Base-by-base conservation (phyloP, 2,113 vertebrate species). In the Ptilonorhynchus violaceus region DNA sequence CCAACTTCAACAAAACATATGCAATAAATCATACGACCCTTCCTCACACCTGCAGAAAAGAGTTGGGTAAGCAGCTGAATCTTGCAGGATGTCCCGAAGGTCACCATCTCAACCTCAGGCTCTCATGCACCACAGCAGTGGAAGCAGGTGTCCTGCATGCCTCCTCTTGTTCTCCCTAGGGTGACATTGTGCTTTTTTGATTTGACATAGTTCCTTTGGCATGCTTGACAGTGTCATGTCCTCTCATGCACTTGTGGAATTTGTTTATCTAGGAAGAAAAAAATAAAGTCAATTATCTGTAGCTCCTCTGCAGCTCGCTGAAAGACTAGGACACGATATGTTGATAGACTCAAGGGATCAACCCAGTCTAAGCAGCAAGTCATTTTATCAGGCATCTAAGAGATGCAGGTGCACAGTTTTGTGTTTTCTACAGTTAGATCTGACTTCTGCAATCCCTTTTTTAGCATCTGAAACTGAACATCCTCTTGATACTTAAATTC, bases 11-110 rank as follows among this genome's bases (percentile, higher is more conserved):
- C 70, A 93, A 88, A 97, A 77, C 10, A 3, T 2, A 13, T 3
- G 15, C 85, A 58, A 25, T 90, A 85, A 88, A 77, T 83, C 59
- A 35, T 31, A 82, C 0, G 21, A 92, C 88, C 83, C 88, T 96
- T 86, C 52, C 72, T 92, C 73, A 88, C 93, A 95, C 79, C 95
- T 96, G 96, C 92, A 88, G 72, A 85, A 77, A 94, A 73, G 93
- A 82, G 62, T 18, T 58, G 66, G 72, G 28, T 87, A 78, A 95
- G 88, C 88, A 91, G 76, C 0, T 60, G 67, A 67, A 55, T 30
- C 53, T 59, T 62, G 72, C 79, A 77, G 37, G 10, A 21, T 19
- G 35, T 78, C 66, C 77, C 4, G 12, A 96, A 95, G 81, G 92
- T 94, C 81, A 14, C 30, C 1, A 1, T 63, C 66, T 53, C 76